Base-by-base conservation (phyloP, 2,888 invertebrate genomes). In the Ennomos fuscantarius region DNA sequence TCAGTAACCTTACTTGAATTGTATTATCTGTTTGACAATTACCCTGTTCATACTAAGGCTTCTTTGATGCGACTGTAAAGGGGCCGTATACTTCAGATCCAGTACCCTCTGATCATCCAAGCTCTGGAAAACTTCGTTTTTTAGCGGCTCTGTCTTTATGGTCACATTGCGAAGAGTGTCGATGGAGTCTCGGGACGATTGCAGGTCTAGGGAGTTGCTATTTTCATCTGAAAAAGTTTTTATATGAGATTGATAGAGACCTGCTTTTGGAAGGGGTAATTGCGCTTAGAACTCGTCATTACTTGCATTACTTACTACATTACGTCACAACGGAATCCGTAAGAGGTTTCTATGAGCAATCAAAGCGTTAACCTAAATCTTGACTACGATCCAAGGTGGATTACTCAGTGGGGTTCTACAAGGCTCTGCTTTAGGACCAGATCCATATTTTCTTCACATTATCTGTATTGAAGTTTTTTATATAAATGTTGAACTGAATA, bases 11-110 rank as follows among this genome's bases (percentile, higher is more conserved):
- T n/a, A n/a, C n/a, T n/a, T n/a, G n/a, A n/a, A n/a, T n/a, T n/a
- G n/a, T n/a, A n/a, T n/a, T n/a, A n/a, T 5, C 1, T 39, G 9
- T 8, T 15, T 40, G 15, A 13, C 9, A 9, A 82, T 72, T 42
- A 92, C 93, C 87, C 92, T 87, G 62, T 92, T 93, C 92, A 92
- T 93, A 59, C 93, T 93, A 15, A 87, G 87, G 63, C 93, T 93
- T 31, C 93, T 74, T 70, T 93, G 93, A 55, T 92, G 92, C 13
- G 83, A 76, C 68, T 92, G 92, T 54, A 92, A 57, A 0, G 91
- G 86, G 24, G 79, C 81, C 1, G 85, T 74, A 49, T 88, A 92
- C 72, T 92, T 90, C 8, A 93, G 72, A 60, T 92, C 91, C 40
- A 92, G 70, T 0, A 86, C 91, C 1, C 90, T 68, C 67, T 88